Conservation (phyloP, 2,797 vertebrate genomes). For the Aselliscus stoliczkanus region DNA sequence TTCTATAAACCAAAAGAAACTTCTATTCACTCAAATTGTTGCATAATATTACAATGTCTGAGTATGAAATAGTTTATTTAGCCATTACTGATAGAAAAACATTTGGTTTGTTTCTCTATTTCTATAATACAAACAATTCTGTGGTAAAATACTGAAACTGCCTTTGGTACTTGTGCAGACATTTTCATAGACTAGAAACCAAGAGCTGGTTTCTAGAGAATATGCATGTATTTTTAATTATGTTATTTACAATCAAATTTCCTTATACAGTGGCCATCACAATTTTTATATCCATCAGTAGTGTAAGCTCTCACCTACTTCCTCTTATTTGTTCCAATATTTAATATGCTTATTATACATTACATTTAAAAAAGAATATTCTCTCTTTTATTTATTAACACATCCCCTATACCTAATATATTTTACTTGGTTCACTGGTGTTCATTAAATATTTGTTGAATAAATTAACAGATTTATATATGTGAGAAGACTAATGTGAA, state of each 20-base stretch:
- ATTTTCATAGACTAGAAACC: background rate
- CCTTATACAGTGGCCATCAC: background rate
- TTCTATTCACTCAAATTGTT: background rate
- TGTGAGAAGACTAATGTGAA: background rate
- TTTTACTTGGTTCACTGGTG: background rate
- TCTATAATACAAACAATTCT: background rate
- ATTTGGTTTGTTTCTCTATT: background rate
- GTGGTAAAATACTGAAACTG: background rate
- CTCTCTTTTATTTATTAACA: background rate
- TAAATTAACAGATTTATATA: background rate
- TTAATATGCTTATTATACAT: background rate
- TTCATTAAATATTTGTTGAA: background rate
- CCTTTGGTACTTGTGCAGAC: background rate
- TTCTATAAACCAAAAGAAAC: background rate
- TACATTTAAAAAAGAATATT: background rate
- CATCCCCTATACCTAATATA: background rate
- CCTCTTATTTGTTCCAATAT: background rate
- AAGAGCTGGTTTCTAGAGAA: background rate
- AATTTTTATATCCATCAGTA: background rate
- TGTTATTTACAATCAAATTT: background rate
- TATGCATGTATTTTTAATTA: background rate
- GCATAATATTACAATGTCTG: background rate
- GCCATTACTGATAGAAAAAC: background rate
- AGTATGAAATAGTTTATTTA: background rate
- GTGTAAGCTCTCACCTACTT: background rate